These are phyloP conservation scores for Hirundichthys speculiger DNA, from an alignment of 2,113 vertebrate genomes.

Conservation along the genomic window DNA sequence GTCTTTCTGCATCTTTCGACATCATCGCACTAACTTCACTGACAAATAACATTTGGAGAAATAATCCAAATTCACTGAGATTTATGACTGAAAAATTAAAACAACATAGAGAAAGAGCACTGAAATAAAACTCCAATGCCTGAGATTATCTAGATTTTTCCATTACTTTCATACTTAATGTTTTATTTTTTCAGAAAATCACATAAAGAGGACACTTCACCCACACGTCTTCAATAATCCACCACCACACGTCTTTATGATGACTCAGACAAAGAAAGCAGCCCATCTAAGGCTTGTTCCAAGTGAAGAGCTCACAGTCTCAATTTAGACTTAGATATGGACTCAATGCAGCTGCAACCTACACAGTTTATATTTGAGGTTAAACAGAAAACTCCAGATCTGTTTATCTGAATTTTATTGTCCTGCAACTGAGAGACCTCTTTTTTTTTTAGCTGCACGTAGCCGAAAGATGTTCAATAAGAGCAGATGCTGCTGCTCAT, in stretches of 20 bases:
- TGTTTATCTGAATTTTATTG: background rate
- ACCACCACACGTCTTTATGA: constrained; percentile 7
- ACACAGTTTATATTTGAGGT: constrained; percentile 7
- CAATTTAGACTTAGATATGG: background rate
- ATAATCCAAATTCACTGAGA: too few relatives aligned
- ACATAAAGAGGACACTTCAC: background rate
- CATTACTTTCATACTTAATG: background rate
- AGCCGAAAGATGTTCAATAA: too few relatives aligned
- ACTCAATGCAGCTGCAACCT: constrained; percentile 5
- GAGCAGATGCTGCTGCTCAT: too few relatives aligned
- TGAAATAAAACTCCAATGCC: background rate
- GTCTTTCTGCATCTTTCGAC: too few relatives aligned
- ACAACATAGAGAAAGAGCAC: background rate
- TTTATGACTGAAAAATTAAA: too few relatives aligned
- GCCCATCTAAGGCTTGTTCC: background rate
- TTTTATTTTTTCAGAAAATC: constrained; percentile 8
- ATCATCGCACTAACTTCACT: too few relatives aligned
- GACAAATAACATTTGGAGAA: too few relatives aligned
- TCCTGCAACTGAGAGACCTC: too few relatives aligned
- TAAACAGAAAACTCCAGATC: background rate
- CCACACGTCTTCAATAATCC: background rate
- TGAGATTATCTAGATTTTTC: background rate
- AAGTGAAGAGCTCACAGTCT: background rate
- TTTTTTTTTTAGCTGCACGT: background rate
- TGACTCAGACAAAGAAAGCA: constrained; percentile 31